phyloP scores from a whole-genome alignment of 2,113 vertebrate genomes.

The Thomomys bottae region DNA sequence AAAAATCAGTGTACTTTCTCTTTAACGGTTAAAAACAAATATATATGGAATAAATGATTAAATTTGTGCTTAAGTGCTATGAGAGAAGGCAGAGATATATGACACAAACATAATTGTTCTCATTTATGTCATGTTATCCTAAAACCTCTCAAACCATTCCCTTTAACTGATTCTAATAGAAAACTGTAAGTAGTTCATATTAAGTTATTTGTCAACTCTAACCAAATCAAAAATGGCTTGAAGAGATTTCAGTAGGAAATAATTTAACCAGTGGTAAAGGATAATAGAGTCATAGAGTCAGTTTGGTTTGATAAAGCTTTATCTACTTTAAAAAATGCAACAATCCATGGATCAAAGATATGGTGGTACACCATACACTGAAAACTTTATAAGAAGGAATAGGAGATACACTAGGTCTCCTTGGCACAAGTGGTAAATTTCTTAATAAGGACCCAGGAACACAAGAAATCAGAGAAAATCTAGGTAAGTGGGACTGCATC shows the following conservation, averaged over 20 bases:
- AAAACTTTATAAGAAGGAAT: too few species aligned
- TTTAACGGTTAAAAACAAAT: neutral
- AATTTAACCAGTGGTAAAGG: neutral
- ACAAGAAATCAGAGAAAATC: too few species aligned
- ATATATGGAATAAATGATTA: neutral
- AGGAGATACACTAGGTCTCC: too few species aligned
- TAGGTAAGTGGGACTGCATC: too few species aligned
- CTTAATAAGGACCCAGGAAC: too few species aligned
- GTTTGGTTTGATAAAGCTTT: neutral
- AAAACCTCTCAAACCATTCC: neutral
- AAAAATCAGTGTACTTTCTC: neutral
- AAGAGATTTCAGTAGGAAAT: slow-evolving; percentile 40
- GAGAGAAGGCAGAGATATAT: neutral
- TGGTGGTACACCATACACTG: too few species aligned
- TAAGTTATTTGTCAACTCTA: slow-evolving; percentile 11
- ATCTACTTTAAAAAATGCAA: too few species aligned
- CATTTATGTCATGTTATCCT: slow-evolving; percentile 61
- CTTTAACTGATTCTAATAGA: slow-evolving; percentile 52
- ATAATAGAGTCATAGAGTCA: slow-evolving; percentile 17
- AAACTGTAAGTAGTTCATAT: slow-evolving; percentile 51
- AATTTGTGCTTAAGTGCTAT: neutral
- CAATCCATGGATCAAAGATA: too few species aligned
- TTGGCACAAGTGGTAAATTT: too few species aligned
- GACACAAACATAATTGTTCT: slow-evolving; percentile 5
- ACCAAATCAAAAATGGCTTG: slow-evolving; percentile 1